Evolutionary conservation across 2,888 invertebrate species (phyloP).

Genomic region (Netelia melanura): DNA sequence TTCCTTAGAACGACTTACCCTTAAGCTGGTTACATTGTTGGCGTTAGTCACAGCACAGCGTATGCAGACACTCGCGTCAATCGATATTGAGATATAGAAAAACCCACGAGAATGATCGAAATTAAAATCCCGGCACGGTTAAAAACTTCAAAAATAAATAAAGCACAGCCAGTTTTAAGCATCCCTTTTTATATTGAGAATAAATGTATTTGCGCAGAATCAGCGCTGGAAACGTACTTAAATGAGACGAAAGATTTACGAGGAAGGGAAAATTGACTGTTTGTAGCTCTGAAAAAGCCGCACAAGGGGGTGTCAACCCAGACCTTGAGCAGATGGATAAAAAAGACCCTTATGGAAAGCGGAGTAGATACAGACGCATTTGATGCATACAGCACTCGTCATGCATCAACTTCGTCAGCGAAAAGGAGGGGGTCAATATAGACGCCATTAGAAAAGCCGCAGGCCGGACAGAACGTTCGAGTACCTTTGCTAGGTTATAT

Average conservation of each 20-base stretch:
- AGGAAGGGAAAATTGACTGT: neutral
- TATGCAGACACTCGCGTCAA: conserved; percentile 31
- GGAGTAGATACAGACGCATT: neutral
- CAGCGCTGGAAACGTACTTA: conserved; percentile 7
- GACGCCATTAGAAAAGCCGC: neutral
- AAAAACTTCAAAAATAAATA: conserved; percentile 40
- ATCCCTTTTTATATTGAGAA: conserved; percentile 26
- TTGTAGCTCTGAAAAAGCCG: conserved; percentile 7
- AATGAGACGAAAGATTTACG: conserved; percentile 9
- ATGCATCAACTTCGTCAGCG: neutral
- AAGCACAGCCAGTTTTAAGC: conserved; percentile 23
- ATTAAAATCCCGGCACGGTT: conserved; percentile 43
- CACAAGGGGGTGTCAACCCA: conserved; percentile 8
- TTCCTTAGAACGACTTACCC: too few species aligned
- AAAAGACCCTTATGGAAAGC: neutral
- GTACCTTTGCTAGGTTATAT: neutral
- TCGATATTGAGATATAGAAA: conserved; percentile 28
- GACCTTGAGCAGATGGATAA: conserved; percentile 29
- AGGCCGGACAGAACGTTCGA: neutral
- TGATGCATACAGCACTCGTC: neutral
- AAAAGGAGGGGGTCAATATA: neutral
- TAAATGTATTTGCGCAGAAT: conserved; percentile 12
- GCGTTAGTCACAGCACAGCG: conserved; percentile 27
- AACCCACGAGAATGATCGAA: neutral
- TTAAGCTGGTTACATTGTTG: neutral